Base-by-base conservation (phyloP, 2,113 vertebrate species). In the Charina bottae region DNA sequence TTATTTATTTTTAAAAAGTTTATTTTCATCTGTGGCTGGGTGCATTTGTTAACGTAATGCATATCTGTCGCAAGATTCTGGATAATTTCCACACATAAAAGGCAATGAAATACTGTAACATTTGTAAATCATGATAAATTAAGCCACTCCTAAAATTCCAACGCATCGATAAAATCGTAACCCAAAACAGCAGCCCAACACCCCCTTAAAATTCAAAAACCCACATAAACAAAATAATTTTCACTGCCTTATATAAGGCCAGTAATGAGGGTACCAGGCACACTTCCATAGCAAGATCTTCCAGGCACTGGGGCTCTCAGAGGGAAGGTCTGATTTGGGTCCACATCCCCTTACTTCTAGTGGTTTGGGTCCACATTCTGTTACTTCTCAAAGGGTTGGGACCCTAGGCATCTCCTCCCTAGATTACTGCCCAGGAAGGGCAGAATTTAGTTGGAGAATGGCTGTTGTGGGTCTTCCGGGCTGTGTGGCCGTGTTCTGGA, bases 21-120 rank as follows among this genome's bases (percentile, higher is more conserved):
- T 87, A n/a, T 87, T 89, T 93, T 94, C 56, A 58, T 90, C 72
- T 94, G 33, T 92, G 46, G 58, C 0, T 0, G 90, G 94, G 59
- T 56, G 60, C 37, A 58, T 89, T 94, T 93, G 92, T 95, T 96
- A 96, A 95, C 92, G 92, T 93, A 94, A 85, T 54, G 12, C 13
- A 17, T 6, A 15, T 72, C n/a, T 33, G 13, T 33, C n/a, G n/a
- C n/a, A 72, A 72, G 64, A 33, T 33, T 33, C 64, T 17, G 64
- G 64, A 33, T 13, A 33, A 28, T 72, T 72, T 28, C 15, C 17
- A 7, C 12, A 68, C 4, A 28, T n/a, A 68, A n/a, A 68, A 68
- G n/a, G 64, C 64, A 68, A 68, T 2, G 28, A 68, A 72, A 72
- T 72, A 17, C 13, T 3, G 4, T n/a, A 33, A 15, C n/a, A 68